Evolutionary conservation across 2,113 vertebrate species (phyloP).

Genomic region (Psilopsiagon aymara): DNA sequence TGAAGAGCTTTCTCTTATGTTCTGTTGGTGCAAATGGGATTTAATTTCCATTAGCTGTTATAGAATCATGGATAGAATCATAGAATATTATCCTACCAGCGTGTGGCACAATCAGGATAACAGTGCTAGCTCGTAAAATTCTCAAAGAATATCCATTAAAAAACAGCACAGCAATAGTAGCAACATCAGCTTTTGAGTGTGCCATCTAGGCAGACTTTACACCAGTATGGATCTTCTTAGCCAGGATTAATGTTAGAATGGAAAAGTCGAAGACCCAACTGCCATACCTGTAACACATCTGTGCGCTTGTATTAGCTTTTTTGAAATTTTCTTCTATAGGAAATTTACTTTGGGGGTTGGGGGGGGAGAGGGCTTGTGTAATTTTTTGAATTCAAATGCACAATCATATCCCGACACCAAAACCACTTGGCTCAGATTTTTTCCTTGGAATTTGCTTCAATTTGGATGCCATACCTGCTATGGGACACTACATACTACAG

Average conservation of each 20-base stretch:
- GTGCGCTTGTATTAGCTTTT: accelerated
- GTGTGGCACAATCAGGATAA: neutral
- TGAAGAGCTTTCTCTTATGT: neutral
- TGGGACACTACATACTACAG: neutral
- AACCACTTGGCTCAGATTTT: neutral
- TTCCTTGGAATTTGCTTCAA: neutral
- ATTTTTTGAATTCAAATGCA: neutral
- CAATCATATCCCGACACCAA: neutral
- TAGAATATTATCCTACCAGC: neutral
- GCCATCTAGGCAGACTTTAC: neutral
- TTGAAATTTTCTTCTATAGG: neutral
- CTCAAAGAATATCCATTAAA: neutral
- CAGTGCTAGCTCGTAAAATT: neutral
- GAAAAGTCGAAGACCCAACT: neutral
- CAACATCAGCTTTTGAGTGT: neutral
- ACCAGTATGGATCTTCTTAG: neutral
- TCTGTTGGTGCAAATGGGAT: neutral
- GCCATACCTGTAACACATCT: neutral
- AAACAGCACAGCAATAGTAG: neutral
- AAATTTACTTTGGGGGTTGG: neutral
- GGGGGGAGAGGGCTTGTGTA: too few relatives aligned
- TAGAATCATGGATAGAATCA: neutral
- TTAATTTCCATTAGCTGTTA: neutral
- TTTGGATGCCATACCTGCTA: neutral
- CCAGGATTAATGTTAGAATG: neutral